phyloP scores from a whole-genome alignment of 2,797 vertebrate genomes.

The Etheostoma nigrum region DNA sequence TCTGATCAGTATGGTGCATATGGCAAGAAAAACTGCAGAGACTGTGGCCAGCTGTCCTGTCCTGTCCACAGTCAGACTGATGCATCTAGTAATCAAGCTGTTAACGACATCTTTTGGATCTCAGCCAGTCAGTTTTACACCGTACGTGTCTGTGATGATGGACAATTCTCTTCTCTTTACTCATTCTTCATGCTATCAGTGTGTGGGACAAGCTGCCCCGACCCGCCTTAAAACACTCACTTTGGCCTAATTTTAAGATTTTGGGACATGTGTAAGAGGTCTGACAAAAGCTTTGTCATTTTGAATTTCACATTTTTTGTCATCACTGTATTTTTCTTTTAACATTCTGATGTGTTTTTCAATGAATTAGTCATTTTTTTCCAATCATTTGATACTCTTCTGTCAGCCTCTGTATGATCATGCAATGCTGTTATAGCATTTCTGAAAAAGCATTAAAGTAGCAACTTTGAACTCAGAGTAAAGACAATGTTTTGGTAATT shows the following conservation, averaged over 20 bases:
- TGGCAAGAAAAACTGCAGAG: slow-evolving; percentile 46
- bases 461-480: neutral
- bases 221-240: neutral
- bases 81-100: slow-evolving; percentile 57
- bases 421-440: neutral
- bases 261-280: neutral
- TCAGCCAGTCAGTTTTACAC: slow-evolving; percentile 45
- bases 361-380: too few species aligned
- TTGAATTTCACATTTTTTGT: neutral
- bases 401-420: neutral
- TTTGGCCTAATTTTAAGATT: neutral
- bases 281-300: neutral
- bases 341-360: neutral
- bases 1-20: slow-evolving; percentile 54
- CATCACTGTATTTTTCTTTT: neutral
- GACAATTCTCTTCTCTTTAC: slow-evolving; percentile 40
- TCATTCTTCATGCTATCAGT: slow-evolving; percentile 34
- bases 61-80: slow-evolving; percentile 51
- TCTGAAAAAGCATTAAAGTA: neutral
- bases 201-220: slow-evolving; percentile 25
- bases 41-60: slow-evolving; percentile 64
- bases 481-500: neutral
- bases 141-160: slow-evolving; percentile 41
- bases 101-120: slow-evolving; percentile 59
- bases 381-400: too few species aligned